Evolutionary conservation across 2,888 invertebrate species (phyloP), one percentile per base, ranked within the genome.

Genomic region (Crocallis elinguaria): DNA sequence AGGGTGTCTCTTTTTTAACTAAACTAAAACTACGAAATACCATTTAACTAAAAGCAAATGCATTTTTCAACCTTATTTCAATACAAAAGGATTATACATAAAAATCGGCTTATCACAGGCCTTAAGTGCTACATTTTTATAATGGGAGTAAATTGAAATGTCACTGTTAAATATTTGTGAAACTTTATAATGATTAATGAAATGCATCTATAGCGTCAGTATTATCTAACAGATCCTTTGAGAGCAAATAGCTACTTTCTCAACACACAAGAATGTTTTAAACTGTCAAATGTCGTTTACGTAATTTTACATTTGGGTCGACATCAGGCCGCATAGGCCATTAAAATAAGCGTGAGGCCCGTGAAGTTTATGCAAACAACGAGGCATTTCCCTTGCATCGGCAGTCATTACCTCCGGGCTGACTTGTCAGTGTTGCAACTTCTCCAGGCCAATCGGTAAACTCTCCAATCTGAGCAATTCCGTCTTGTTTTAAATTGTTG

Each of bases 351-450:
- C 86, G 82, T 83, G 84, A 81, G 83, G 77, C 70, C 36, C 77
- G 37, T 48, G 60, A 66, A 67, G 77, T 82, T 84, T 82, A 85
- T 85, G 84, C 80, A 83, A 88, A 86, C 82, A 77, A 79, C 79
- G 71, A 70, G 65, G 73, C 73, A 76, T 81, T 81, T 79, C 75
- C 79, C 75, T 73, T 73, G 76, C 75, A 78, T 79, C 78, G 77
- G 73, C 76, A 72, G 79, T 80, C 79, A 87, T 88, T 86, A 86
- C 69, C 76, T 79, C 78, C 62, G 61, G 58, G 8, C 36, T 16
- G 36, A 38, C 36, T 45, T 38, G 38, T 23, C n/a, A 36, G 14
- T 63, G 58, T 60, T 48, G 60, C 54, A 62, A 60, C 32, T 51
- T 21, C 33, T 16, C 19, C 21, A 21, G 14, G 21, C 17, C 13